Evolutionary conservation across 2,888 invertebrate genomes (phyloP), one percentile per base, ranked within the genome.

Genomic region (Drosophila atripex): DNA sequence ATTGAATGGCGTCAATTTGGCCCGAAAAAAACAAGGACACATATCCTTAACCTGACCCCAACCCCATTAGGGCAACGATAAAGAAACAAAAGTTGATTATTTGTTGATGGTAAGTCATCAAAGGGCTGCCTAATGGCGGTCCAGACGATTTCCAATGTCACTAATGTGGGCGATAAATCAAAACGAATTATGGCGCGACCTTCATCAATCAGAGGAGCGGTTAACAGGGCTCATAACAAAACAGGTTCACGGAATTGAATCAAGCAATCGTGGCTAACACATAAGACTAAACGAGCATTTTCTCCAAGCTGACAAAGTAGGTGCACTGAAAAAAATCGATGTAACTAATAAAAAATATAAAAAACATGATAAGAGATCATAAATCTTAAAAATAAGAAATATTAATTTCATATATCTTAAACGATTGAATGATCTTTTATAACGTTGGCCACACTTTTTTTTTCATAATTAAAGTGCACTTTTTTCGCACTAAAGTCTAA

Each of bases 401-500:
- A 32, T 32, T 5, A n/a, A 0, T n/a, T 12, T 32, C 1, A n/a
- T 4, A 5, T 32, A n/a, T 4, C 1, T 32, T 6, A n/a, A n/a
- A n/a, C 1, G 0, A 12, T 5, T 6, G 12, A 0, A 32, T 5
- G 12, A 12, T 4, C 1, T 35, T 14, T 35, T 35, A 35, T 7
- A 35, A 35, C n/a, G 6, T 14, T 35, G n/a, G 2, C 6, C 7
- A 35, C 35, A 35, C n/a, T 35, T n/a, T 35, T n/a, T n/a, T 35
- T 6, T 18, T n/a, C n/a, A 0, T 21, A 2, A 14, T 14, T 7
- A 0, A n/a, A 35, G 35, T 35, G 35, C 14, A 35, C 6, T 35
- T 32, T 32, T 32, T 35, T 21, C n/a, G 72, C 79, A 83, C 88
- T 87, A 86, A 86, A 79, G 83, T 86, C 83, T 83, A 83, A 83